Evolutionary conservation across 2,888 invertebrate species (phyloP), one percentile per base, ranked within the genome.

Genomic region (Synanthedon myopaeformis): DNA sequence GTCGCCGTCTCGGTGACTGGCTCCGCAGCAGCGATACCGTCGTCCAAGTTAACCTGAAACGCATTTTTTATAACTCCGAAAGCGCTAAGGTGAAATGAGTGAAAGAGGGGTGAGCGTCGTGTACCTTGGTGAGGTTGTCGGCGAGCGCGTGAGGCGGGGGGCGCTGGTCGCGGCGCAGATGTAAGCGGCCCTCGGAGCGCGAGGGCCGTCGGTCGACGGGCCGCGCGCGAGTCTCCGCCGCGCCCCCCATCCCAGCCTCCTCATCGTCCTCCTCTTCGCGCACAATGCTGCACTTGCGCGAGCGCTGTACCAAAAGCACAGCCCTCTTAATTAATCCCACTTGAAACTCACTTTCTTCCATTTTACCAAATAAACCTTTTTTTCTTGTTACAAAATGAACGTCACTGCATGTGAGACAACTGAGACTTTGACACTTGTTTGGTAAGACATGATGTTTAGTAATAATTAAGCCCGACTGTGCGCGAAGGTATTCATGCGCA

Each of bases 191-290:
- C 78, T 95, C 95, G 4, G 94, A 94, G 59, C 94, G 90, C 49
- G 94, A 94, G 54, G 94, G 94, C 17, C 94, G 90, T 10, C 85
- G 76, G 56, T 76, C 70, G 62, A 78, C 63, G 89, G 84, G 90
- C 11, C 85, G 76, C 56, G 77, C 70, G 61, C 79, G 63, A 88
- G 84, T 51, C 89, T 90, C 56, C 90, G 92, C 55, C 90, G 87
- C 56, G 87, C 78, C 52, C 80, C 84, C 56, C 89, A 90, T 67
- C 61, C 89, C 88, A 56, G 59, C 90, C 64, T 94, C 96, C 68
- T 97, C 96, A 70, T 95, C 94, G 68, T 96, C 96, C 65, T 97
- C 97, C 74, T 97, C 97, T 72, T 95, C 95, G 64, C 95, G 93
- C 19, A 97, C 96, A 66, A 97, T 96, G 69, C 96, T 96, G 83